Base-by-base conservation (phyloP, 2,888 invertebrate genomes). In the Augiades crinisus region DNA sequence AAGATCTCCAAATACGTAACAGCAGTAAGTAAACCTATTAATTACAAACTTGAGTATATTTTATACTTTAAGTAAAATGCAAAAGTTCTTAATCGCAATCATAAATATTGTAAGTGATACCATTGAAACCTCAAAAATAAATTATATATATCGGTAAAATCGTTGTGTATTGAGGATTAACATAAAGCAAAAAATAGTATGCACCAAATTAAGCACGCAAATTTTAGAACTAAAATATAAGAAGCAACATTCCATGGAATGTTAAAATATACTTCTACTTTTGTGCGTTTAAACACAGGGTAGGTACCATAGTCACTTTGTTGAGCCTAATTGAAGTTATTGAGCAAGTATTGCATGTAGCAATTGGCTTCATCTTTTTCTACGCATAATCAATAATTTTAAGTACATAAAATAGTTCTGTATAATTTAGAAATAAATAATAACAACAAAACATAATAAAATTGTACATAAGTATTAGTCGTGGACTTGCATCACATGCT, bases 401-500 rank as follows among this genome's bases (percentile, higher is more conserved):
- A 66, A 65, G 68, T 65, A 61, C 67, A 64, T 54, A 46, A 58
- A 43, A 44, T 44, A 44, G 14, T 38, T 45, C 38, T 52, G 45
- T 53, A 58, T 50, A 57, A 68, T 65, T 68, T 82, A 83, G 81
- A 78, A 81, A 68, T 66, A 70, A 70, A 69, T 66, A 65, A 65
- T 65, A 70, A 70, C 63, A 69, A 69, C 57, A 65, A 61, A 64
- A 61, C 55, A 56, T 56, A 62, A 63, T 53, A 54, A 63, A 63
- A 59, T 63, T 65, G 67, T 70, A 70, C 67, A 68, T 69, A 69
- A 83, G 81, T 85, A 84, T 81, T 79, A 87, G 84, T 85, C 85
- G 86, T 85, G 84, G 86, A 86, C 85, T 85, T 81, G 89, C 88
- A 89, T 89, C 72, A 84, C 70, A 89, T 89, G 89, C 88, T 78